Conservation (phyloP, 2,888 invertebrate genomes). For the Pteria penguin region DNA sequence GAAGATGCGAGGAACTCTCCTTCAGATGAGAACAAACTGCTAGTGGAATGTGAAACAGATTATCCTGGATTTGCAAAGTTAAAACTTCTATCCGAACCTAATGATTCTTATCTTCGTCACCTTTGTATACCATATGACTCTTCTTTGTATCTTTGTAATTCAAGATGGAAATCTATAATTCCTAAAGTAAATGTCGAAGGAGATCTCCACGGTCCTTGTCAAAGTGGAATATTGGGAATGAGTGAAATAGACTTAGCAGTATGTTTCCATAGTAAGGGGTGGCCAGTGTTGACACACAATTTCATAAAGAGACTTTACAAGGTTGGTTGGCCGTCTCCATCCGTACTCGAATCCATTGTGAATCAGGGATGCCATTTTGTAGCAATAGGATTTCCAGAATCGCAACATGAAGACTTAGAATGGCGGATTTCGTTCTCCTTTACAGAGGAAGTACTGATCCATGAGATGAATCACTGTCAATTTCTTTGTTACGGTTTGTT, state of each 20-base stretch:
- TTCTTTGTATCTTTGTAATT: no score
- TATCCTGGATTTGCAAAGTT: no score
- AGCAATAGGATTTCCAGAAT: conserved; percentile 14
- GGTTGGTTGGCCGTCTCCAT: background rate
- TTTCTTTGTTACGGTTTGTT: conserved; percentile 15
- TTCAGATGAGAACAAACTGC: no score
- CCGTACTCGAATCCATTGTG: background rate
- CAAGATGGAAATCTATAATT: no score
- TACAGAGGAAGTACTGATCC: conserved; percentile 15
- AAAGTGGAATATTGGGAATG: background rate
- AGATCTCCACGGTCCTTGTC: conserved; percentile 5
- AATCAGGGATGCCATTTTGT: conserved; percentile 6
- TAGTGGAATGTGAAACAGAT: no score
- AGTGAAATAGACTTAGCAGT: background rate
- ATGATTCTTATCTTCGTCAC: no score
- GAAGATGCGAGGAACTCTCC: no score
- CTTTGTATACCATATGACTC: no score
- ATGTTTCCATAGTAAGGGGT: background rate
- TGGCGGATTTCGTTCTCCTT: conserved; percentile 22
- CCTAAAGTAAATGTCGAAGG: no score
- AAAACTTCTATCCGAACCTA: no score
- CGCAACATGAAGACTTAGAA: background rate
- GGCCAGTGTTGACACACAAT: conserved; percentile 10
- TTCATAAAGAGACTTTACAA: background rate
- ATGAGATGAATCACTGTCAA: conserved; percentile 28